Evolutionary conservation across 2,888 invertebrate genomes (phyloP), one percentile per base, ranked within the genome.

Genomic region (Aradus depressus): DNA sequence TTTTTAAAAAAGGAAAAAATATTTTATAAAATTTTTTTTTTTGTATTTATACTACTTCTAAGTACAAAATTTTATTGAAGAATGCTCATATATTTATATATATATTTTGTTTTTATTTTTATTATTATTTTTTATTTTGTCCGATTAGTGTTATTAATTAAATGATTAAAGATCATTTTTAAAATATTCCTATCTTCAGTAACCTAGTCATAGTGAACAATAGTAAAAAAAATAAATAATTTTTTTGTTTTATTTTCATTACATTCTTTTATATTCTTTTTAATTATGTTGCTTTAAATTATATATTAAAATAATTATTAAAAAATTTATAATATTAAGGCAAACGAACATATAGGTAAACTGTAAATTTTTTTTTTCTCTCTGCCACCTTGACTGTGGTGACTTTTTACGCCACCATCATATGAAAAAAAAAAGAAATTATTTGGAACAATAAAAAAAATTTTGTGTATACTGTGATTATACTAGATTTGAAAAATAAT

Each of bases 31-130:
- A 38, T 38, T 26, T 47, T 44, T 44, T 25, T 38, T 6, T 47
- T 47, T 47, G 37, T 47, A n/a, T n/a, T n/a, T n/a, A n/a, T n/a
- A n/a, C n/a, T 47, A 37, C 37, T 47, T 37, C 38, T 47, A n/a
- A 47, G 47, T 47, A 47, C 47, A 38, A 47, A 47, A 47, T 35
- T 37, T 35, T 47, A n/a, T 47, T 25, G 34, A 23, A 47, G 34
- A 47, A 47, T 47, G 47, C 47, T 47, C 47, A 47, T 47, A 47
- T 47, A 47, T 47, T 47, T 47, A 47, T 47, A 47, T 47, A 19
- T n/a, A n/a, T n/a, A n/a, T n/a, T n/a, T n/a, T n/a, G n/a, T n/a
- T n/a, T n/a, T n/a, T n/a, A n/a, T n/a, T n/a, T n/a, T n/a, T n/a
- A n/a, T n/a, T n/a, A n/a, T n/a, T n/a, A n/a, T n/a, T n/a, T n/a